Conservation (phyloP, 2,113 vertebrate genomes). For the Pituophis catenifer region DNA sequence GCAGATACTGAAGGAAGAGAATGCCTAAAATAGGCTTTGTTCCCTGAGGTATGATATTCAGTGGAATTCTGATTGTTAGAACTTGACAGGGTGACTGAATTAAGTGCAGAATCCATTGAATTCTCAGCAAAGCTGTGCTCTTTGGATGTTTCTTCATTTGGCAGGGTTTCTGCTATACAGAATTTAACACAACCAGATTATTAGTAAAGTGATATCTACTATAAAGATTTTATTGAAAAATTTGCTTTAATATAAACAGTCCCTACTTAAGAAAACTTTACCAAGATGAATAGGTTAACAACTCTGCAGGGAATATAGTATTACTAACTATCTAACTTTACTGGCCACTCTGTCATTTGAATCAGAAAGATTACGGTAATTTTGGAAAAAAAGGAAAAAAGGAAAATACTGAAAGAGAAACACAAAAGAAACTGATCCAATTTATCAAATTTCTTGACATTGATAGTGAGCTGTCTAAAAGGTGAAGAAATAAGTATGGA, state of each 20-base stretch:
- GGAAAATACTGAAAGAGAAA: background rate
- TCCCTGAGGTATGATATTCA: constrained; percentile 69
- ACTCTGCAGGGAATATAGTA: background rate
- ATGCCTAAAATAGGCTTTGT: constrained; percentile 67
- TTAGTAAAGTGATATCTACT: background rate
- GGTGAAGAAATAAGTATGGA: background rate
- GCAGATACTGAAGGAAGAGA: constrained; percentile 57
- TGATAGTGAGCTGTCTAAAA: background rate
- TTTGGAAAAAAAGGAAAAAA: background rate
- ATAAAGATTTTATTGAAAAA: background rate
- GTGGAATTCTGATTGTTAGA: constrained; percentile 65
- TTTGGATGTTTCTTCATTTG: constrained; percentile 78
- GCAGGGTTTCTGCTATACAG: constrained; percentile 79
- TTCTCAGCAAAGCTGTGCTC: constrained; percentile 78
- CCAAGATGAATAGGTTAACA: background rate
- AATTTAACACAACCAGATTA: constrained; percentile 38
- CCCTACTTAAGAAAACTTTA: background rate
- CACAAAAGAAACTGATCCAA: background rate
- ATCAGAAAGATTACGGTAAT: background rate
- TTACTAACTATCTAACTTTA: background rate
- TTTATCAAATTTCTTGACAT: background rate
- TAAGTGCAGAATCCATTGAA: constrained; percentile 79
- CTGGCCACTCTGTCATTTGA: background rate
- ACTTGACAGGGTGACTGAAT: constrained; percentile 76
- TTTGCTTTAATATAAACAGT: background rate